Base-by-base conservation (phyloP, 2,888 invertebrate genomes). In the Acrocyrtus sp. region DNA sequence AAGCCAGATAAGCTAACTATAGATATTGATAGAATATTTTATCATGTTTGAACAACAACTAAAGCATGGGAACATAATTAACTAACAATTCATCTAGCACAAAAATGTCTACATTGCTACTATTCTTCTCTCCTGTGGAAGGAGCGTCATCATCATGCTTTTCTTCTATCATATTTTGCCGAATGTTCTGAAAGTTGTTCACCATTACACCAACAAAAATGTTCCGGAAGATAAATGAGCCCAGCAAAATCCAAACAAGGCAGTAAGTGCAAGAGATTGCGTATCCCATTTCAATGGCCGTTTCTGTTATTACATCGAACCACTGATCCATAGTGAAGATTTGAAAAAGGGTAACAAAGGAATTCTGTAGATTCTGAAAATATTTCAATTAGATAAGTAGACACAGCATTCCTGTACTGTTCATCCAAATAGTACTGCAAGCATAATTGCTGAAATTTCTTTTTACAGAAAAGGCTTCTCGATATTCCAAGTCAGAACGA, bases 201-300 rank as follows among this genome's bases (percentile, higher is more conserved):
- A 80, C 81, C 81, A 81, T 81, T 12, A 80, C 79, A 19, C 81
- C 81, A 5, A 78, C 77, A 43, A 81, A 81, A 39, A 81, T 79
- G 53, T 81, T 81, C 47, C 74, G 69, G 50, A 81, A 81, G 34
- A 81, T 81, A 41, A 81, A 80, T 5, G 78, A 75, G 15, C 79
- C 79, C 10, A 81, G 67, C 2, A 81, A 72, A 45, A 81, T 74
- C 81, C 81, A 81, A 0, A 61, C 54, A 10, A 81, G 66, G 8
- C 76, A 56, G 62, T 73, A 81, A 6, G 62, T 41, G 34, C 57
- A 68, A 0, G 78, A 69, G 24, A 73, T 48, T 4, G 24, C 34
- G 10, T 39, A 51, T 3, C 70, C 70, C 45, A 74, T 74, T 17
- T 73, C 74, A 0, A 50, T 58, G 3, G 51, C 39, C 3, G 45